Conservation (phyloP, 2,888 invertebrate genomes). For the Lumbricus terrestris region DNA sequence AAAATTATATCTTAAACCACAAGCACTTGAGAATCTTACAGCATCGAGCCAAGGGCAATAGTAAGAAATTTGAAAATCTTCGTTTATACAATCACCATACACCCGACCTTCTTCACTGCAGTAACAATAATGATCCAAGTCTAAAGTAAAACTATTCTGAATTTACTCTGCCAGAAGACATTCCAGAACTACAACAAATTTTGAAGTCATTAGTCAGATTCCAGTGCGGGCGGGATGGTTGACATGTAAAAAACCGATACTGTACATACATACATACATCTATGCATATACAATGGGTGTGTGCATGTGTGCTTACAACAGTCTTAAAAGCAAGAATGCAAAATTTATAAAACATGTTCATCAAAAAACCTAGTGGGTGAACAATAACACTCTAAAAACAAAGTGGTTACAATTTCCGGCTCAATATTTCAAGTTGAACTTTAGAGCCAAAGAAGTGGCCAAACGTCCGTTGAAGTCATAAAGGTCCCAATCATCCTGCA, state of each 20-base stretch:
- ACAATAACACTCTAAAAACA: background rate
- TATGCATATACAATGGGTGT: background rate
- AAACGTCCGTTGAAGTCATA: background rate
- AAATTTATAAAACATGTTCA: background rate
- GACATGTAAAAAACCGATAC: too few relatives aligned
- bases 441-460: conserved; percentile 3
- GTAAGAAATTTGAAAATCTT: too few relatives aligned
- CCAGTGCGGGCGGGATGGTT: too few relatives aligned
- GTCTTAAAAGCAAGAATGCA: background rate
- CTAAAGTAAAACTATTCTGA: background rate
- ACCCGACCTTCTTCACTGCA: too few relatives aligned
- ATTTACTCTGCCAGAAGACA: background rate
- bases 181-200: background rate
- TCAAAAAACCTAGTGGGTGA: background rate
- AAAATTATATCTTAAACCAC: background rate
- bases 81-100: too few relatives aligned
- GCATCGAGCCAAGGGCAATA: background rate
- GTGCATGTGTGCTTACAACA: background rate
- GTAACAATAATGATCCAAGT: too few relatives aligned
- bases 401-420: conserved; percentile 3
- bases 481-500: background rate
- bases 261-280: too few relatives aligned
- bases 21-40: background rate
- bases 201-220: too few relatives aligned
- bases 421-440: background rate